A percentile compares a stretch with the other conserved stretches of the same genome.
phyloP scores from a whole-genome alignment of 2,113 vertebrate species.

The Heterotilapia buettikoferi region DNA sequence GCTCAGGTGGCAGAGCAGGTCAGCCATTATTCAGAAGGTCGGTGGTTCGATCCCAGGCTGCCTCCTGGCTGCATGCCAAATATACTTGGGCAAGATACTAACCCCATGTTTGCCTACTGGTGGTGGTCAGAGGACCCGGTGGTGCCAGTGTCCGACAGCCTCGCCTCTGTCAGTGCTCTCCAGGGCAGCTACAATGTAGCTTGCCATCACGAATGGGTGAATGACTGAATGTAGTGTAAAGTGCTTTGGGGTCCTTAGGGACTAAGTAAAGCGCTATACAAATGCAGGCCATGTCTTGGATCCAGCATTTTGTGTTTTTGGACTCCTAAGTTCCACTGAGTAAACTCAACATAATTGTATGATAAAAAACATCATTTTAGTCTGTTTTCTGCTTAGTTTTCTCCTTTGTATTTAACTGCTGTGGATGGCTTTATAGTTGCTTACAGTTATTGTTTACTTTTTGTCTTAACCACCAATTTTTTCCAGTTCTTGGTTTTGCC shows the following conservation, averaged over 20 bases:
- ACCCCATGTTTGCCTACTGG: background rate
- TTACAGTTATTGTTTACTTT: background rate
- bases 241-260: background rate
- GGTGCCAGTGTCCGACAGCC: background rate
- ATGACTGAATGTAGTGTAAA: background rate
- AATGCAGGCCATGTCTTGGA: background rate
- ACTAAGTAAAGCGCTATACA: rapidly evolving
- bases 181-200: background rate
- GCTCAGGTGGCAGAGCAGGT: background rate
- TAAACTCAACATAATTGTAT: background rate
- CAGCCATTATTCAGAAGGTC: background rate
- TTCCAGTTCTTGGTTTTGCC: background rate
- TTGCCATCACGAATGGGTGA: background rate
- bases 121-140: background rate
- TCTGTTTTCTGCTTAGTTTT: background rate
- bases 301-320: background rate
- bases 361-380: background rate
- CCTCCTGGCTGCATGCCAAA: rapidly evolving
- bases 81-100: background rate
- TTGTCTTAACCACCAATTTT: background rate
- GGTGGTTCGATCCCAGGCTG: background rate
- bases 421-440: background rate
- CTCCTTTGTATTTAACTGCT: background rate
- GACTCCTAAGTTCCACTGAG: background rate
- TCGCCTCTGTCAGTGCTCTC: rapidly evolving